Conservation (phyloP, 2,113 vertebrate genomes). For the Plecturocebus donacophilus region DNA sequence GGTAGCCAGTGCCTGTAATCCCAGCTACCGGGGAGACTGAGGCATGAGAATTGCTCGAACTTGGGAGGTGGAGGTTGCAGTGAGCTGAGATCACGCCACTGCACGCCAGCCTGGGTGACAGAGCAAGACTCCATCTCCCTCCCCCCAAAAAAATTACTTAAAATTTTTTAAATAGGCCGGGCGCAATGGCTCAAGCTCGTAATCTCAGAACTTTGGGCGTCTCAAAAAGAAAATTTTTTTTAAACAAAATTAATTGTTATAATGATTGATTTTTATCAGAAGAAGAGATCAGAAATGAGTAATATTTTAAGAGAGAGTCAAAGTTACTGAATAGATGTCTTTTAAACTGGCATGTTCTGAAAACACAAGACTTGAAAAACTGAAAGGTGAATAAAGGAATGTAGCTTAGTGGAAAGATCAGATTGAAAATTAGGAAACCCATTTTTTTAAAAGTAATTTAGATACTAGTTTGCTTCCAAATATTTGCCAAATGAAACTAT, state of each 20-base stretch:
- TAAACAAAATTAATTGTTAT: neutral
- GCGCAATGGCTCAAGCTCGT: too few relatives aligned
- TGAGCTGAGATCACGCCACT: too few relatives aligned
- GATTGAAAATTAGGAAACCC: neutral
- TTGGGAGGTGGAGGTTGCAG: too few relatives aligned
- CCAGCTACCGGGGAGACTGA: too few relatives aligned
- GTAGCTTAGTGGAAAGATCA: neutral
- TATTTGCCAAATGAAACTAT: neutral
- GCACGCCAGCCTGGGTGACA: too few relatives aligned
- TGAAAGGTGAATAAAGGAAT: neutral
- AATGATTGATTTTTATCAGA: slow-evolving; percentile 1
- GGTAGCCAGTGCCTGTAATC: too few relatives aligned
- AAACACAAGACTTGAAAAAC: neutral
- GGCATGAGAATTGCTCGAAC: too few relatives aligned
- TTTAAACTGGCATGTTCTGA: neutral
- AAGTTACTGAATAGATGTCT: neutral
- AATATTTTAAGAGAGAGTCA: neutral
- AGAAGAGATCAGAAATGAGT: neutral
- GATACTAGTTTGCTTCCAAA: neutral
- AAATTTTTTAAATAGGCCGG: too few relatives aligned
- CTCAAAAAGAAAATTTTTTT: neutral
- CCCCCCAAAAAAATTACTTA: too few relatives aligned
- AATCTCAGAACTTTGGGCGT: too few relatives aligned
- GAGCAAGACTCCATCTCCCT: too few relatives aligned
- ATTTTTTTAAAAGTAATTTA: neutral